Percentiles rank a stretch among this genome's conserved stretches.
phyloP scores from a whole-genome alignment of 2,113 vertebrate genomes.

The Sialia sialis region DNA sequence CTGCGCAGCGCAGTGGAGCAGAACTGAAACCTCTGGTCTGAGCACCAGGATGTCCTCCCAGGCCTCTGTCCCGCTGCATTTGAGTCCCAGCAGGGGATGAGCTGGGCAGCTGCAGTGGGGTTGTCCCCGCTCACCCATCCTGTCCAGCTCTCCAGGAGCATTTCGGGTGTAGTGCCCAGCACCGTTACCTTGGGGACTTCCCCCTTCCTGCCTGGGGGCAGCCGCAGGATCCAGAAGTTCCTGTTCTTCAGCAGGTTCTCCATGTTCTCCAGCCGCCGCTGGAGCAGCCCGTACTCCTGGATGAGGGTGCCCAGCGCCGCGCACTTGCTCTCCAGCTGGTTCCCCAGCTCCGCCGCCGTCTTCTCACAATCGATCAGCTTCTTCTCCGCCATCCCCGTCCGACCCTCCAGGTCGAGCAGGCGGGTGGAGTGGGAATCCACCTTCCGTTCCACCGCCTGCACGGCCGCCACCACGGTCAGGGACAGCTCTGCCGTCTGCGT shows the following conservation, averaged over 20 bases:
- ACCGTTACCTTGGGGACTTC: slow-evolving; percentile 69
- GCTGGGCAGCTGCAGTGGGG: fast-evolving
- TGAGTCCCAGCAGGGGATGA: neutral
- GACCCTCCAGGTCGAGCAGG: slow-evolving; percentile 66
- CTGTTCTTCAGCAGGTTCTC: slow-evolving; percentile 74
- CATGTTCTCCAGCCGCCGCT: slow-evolving; percentile 72
- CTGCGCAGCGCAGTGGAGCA: neutral
- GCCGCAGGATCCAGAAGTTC: slow-evolving; percentile 75
- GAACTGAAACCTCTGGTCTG: neutral
- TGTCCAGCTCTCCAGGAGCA: neutral
- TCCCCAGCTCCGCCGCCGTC: slow-evolving; percentile 61
- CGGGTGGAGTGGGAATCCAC: slow-evolving; percentile 69
- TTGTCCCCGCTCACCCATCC: neutral
- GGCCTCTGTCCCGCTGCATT: fast-evolving
- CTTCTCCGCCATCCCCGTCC: slow-evolving; percentile 65
- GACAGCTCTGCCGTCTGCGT: slow-evolving; percentile 66
- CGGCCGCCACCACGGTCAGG: slow-evolving; percentile 58
- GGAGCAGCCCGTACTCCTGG: slow-evolving; percentile 75
- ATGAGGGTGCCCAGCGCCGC: slow-evolving; percentile 69
- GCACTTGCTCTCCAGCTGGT: slow-evolving; percentile 72
- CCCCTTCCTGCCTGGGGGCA: slow-evolving; percentile 65
- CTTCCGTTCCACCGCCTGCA: slow-evolving; percentile 70
- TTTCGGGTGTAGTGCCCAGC: neutral
- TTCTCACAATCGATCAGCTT: slow-evolving; percentile 72
- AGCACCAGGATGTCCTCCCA: neutral